phyloP scores from a whole-genome alignment of 1,140 invertebrate genomes.

The Centruroides sculpturatus region DNA sequence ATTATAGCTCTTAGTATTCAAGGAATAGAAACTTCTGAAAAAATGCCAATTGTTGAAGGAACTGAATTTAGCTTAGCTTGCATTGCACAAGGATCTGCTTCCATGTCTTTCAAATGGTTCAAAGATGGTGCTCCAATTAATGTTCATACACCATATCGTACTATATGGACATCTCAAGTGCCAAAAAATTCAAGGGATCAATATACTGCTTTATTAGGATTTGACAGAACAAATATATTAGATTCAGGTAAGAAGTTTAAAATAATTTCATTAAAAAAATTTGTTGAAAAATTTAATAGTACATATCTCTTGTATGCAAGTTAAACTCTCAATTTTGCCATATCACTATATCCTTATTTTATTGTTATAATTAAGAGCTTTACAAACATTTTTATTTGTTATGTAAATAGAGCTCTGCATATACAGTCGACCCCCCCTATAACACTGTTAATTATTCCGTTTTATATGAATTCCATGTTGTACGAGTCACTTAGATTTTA shows the following conservation, averaged over 20 bases:
- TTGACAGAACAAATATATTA: conserved; percentile 5
- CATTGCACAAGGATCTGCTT: conserved; percentile 12
- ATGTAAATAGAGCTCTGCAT: too few species aligned
- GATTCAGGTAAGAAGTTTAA: conserved; percentile 12
- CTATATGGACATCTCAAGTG: conserved; percentile 12
- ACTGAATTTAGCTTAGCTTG: conserved; percentile 14
- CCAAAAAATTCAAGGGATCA: conserved; percentile 17
- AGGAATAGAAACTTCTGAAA: conserved; percentile 8
- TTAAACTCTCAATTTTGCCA: too few species aligned
- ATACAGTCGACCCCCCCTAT: too few species aligned
- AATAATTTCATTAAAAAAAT: too few species aligned
- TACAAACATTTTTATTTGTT: too few species aligned
- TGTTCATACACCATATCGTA: conserved; percentile 3
- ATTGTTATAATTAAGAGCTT: too few species aligned
- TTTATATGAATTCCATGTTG: too few species aligned
- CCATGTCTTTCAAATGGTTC: conserved; percentile 13
- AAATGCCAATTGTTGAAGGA: conserved; percentile 11
- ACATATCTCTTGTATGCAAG: too few species aligned
- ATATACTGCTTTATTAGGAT: conserved; percentile 14
- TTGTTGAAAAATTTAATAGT: too few species aligned
- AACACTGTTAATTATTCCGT: too few species aligned
- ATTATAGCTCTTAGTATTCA: conserved; percentile 13
- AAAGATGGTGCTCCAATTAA: conserved; percentile 14
- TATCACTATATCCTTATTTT: too few species aligned
- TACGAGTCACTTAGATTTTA: too few species aligned